Evolutionary conservation across 2,888 invertebrate species (phyloP), one percentile per base, ranked within the genome.

Genomic region (Dicranocentrus wangi): DNA sequence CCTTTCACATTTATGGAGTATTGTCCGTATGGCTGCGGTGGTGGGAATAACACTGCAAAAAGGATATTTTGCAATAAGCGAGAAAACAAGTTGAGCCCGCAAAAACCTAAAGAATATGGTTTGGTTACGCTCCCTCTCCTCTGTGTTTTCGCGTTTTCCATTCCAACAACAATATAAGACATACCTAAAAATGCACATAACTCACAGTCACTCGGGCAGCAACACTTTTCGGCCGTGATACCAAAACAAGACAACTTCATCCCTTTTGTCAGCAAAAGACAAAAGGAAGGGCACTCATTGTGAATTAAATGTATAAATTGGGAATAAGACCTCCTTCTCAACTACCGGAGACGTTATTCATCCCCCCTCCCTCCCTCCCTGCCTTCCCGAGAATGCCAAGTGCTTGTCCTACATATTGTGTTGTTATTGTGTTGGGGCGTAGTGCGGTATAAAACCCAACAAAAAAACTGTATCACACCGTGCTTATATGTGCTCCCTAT

Each of bases 181-280:
- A n/a, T n/a, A n/a, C n/a, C n/a, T n/a, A n/a, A n/a, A n/a, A n/a
- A n/a, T n/a, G n/a, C n/a, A n/a, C n/a, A n/a, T n/a, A n/a, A n/a
- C n/a, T n/a, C n/a, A n/a, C n/a, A n/a, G n/a, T n/a, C n/a, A n/a
- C n/a, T n/a, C n/a, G n/a, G n/a, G 32, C 10, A 32, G 10, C 32
- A 32, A 32, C 32, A 32, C 32, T 32, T 32, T 32, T 32, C 32
- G 10, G 32, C 10, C 5, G 32, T 10, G 32, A 55, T 21, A 42
- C 32, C 66, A 55, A n/a, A 43, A 66, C 73, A 75, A 75, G 58
- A 68, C 76, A 77, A 61, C 69, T 68, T 77, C 39, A 69, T 77
- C 47, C 76, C 66, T 77, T 77, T 77, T 77, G 76, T 77, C 68
- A 66, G 25, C 23, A 19, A 61, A 69, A 77, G 65, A 63, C 63